A percentile compares a stretch with the other conserved stretches of the same genome.
Conservation (phyloP, 2,113 vertebrate species). For the Cricetomys ansorgei region DNA sequence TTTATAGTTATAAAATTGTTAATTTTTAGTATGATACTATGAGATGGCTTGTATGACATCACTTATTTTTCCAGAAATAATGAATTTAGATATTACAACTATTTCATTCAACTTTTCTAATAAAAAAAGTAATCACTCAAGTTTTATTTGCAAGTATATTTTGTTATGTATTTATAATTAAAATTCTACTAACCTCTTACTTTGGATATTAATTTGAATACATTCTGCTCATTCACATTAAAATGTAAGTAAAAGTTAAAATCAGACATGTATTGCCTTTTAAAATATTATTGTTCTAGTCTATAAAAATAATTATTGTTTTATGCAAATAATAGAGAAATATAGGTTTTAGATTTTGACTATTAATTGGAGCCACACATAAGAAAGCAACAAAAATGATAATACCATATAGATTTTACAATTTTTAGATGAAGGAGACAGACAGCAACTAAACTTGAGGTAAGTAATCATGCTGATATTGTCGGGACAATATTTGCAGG, state of each 20-base stretch:
- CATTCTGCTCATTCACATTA: not conserved
- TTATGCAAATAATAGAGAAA: not conserved
- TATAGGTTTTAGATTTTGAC: not conserved
- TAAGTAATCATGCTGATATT: accelerated
- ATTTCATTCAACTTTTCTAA: slow-evolving; percentile 13
- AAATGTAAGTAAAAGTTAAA: slow-evolving; percentile 38
- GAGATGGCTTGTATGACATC: not conserved
- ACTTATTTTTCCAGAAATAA: not conserved
- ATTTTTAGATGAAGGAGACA: not conserved
- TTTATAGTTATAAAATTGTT: slow-evolving; percentile 16
- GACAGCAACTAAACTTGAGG: not conserved
- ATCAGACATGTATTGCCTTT: not conserved
- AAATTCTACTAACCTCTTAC: not conserved
- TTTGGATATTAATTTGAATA: not conserved
- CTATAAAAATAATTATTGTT: not conserved
- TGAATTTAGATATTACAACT: not conserved
- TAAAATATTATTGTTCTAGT: not conserved
- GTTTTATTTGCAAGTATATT: slow-evolving; percentile 24
- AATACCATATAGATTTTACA: not conserved
- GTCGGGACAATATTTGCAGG: not conserved
- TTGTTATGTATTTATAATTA: not conserved
- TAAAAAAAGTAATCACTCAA: not conserved
- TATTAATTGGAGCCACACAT: not conserved
- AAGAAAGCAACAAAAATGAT: not conserved
- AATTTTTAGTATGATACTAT: slow-evolving; percentile 1